These are phyloP conservation scores for Catagonus wagneri DNA, from an alignment of 2,113 vertebrate species.

Conservation along the genomic window DNA sequence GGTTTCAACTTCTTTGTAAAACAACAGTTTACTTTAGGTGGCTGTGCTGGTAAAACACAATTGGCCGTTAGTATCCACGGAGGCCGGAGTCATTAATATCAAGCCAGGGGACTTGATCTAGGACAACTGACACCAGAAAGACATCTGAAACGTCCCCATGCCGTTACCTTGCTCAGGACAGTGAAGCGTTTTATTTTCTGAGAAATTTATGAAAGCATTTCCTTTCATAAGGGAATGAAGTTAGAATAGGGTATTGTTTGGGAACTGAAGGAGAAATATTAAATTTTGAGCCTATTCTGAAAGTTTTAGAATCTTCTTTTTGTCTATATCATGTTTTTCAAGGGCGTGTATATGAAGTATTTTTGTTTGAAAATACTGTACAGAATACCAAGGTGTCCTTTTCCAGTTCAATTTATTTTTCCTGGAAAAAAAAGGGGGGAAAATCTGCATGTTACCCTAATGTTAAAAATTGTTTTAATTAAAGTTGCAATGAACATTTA, in stretches of 20 bases:
- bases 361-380: constrained; percentile 47
- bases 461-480: constrained; percentile 42
- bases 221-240: background rate
- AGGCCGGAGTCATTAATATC: constrained; percentile 81
- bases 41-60: constrained; percentile 91
- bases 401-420: constrained; percentile 5
- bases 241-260: background rate
- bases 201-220: constrained; percentile 29
- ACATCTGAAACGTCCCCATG: constrained; percentile 76
- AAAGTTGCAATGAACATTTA: background rate
- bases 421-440: background rate
- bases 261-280: background rate
- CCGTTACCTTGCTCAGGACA: constrained; percentile 66
- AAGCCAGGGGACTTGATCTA: constrained; percentile 82
- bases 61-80: constrained; percentile 84
- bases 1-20: constrained; percentile 91
- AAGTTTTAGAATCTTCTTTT: background rate
- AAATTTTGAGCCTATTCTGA: background rate
- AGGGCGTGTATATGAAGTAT: background rate
- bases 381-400: background rate
- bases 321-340: background rate
- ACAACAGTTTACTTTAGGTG: constrained; percentile 90
- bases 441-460: background rate
- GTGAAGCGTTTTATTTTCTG: constrained; percentile 77
- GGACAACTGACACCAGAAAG: constrained; percentile 76